Percentiles rank a stretch among this genome's conserved stretches.
Evolutionary conservation across 2,797 vertebrate genomes (phyloP).

Genomic region (Agapornis canus): DNA sequence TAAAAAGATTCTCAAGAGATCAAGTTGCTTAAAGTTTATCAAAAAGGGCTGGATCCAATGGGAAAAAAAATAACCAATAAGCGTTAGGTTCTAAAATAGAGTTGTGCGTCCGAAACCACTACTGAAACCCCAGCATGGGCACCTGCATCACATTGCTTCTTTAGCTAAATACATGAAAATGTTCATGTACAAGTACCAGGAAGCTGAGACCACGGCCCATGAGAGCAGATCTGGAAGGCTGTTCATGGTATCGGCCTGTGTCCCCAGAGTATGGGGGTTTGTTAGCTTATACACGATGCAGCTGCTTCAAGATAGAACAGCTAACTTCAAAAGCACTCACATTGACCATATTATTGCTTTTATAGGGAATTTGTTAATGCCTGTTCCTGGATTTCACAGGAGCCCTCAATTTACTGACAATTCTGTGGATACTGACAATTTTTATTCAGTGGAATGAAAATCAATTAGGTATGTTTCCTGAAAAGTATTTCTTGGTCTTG

Average conservation of each 20-base stretch:
- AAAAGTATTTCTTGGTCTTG: background rate
- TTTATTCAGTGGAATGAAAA: background rate
- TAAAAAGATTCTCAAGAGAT: background rate
- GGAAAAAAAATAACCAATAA: background rate
- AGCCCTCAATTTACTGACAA: background rate
- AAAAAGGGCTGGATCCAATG: background rate
- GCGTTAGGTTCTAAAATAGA: background rate
- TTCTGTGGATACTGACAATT: too few relatives aligned
- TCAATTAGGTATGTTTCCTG: background rate
- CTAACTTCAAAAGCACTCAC: background rate
- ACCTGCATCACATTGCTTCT: background rate
- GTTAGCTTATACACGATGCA: background rate
- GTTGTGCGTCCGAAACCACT: background rate
- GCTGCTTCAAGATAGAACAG: background rate
- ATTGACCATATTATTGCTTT: rapidly evolving
- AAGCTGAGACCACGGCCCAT: background rate
- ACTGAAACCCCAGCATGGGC: background rate
- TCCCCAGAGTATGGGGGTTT: background rate
- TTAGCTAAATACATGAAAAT: background rate
- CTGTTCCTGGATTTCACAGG: background rate
- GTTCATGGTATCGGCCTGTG: background rate
- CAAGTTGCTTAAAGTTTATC: background rate
- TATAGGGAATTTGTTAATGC: background rate
- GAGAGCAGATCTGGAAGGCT: background rate
- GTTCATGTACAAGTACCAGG: background rate